phyloP scores from a whole-genome alignment of 2,797 vertebrate genomes.

The Echiichthys vipera region DNA sequence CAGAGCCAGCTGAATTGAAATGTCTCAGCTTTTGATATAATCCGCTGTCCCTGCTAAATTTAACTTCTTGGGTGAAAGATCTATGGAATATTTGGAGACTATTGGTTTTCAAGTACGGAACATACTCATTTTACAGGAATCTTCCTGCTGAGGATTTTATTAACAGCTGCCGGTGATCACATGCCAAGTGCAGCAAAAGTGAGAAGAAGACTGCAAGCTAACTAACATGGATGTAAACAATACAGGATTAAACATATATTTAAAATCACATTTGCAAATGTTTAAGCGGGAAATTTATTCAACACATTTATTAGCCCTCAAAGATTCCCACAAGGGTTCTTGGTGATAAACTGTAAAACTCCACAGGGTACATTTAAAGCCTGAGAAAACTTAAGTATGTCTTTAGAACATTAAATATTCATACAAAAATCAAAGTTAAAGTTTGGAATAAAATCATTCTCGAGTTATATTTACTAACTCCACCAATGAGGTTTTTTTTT shows the following conservation, averaged over 20 bases:
- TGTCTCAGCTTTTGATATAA: conserved; percentile 18
- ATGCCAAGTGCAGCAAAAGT: not conserved
- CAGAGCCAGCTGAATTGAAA: conserved; percentile 16
- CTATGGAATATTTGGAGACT: too few relatives aligned
- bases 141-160: not conserved
- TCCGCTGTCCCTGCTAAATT: conserved; percentile 17
- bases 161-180: not conserved
- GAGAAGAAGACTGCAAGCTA: not conserved
- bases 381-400: not conserved
- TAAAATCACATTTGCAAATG: not conserved
- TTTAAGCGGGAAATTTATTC: not conserved
- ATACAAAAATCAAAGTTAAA: not conserved
- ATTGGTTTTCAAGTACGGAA: too few relatives aligned
- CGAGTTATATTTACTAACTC: too few relatives aligned
- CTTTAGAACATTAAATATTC: not conserved
- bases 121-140: not conserved
- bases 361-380: not conserved
- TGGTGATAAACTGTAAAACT: too few relatives aligned
- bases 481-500: too few relatives aligned
- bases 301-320: not conserved
- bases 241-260: not conserved
- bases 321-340: too few relatives aligned
- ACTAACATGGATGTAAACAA: not conserved
- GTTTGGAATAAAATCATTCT: not conserved
- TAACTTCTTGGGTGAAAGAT: not conserved